Percentiles rank a stretch among this genome's conserved stretches.
Conservation (phyloP, 2,888 invertebrate genomes). For the Pachymerium ferrugineum region DNA sequence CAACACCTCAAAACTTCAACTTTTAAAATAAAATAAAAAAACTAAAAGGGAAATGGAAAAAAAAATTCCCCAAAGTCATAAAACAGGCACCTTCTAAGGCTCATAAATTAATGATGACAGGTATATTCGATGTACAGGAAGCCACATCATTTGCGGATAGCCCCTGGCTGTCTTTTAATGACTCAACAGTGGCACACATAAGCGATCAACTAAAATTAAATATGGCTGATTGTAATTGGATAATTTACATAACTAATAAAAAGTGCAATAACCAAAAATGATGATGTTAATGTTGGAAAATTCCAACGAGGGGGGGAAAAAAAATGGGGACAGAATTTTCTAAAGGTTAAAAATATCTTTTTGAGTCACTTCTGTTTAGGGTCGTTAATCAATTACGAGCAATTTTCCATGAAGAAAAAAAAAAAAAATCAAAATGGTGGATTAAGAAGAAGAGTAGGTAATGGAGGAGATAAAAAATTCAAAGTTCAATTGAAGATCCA, state of each 20-base stretch:
- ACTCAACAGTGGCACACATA: neutral
- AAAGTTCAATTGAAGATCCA: neutral
- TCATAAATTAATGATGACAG: slow-evolving; percentile 18
- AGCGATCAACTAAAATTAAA: neutral
- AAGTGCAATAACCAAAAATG: too few species aligned
- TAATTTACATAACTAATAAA: too few species aligned
- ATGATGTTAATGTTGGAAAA: too few species aligned
- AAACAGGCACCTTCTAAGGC: neutral
- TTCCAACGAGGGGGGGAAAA: too few species aligned
- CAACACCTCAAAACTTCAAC: too few species aligned
- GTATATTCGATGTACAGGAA: slow-evolving; percentile 21
- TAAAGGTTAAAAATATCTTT: too few species aligned
- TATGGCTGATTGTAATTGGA: neutral
- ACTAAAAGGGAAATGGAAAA: neutral
- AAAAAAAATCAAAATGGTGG: neutral
- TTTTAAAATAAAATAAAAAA: neutral
- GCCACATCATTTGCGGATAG: slow-evolving; percentile 23
- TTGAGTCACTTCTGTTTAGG: too few species aligned
- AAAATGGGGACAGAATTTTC: too few species aligned
- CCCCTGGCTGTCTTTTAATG: slow-evolving; percentile 23
- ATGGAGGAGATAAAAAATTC: neutral
- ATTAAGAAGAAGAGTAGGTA: neutral
- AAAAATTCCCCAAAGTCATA: neutral
- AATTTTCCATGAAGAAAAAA: too few species aligned
- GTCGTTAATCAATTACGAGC: too few species aligned